Percentiles rank a stretch among this genome's conserved stretches.
Evolutionary conservation across 2,113 vertebrate genomes (phyloP).

Genomic region (Boulengeromyrus knoepffleri): DNA sequence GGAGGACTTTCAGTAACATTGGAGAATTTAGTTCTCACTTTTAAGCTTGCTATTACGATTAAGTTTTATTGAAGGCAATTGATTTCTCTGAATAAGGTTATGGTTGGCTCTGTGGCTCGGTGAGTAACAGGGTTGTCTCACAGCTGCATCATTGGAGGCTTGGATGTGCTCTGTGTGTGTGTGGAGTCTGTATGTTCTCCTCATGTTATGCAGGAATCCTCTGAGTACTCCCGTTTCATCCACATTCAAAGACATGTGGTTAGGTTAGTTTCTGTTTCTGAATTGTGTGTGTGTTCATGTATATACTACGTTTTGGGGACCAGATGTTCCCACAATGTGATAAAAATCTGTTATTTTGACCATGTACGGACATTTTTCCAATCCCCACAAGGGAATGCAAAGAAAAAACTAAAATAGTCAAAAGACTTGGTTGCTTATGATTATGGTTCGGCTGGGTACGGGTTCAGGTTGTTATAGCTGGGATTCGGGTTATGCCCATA

Average conservation of each 20-base stretch:
- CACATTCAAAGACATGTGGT: not conserved
- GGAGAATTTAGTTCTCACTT: not conserved
- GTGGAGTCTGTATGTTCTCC: not conserved
- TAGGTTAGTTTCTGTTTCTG: not conserved
- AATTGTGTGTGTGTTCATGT: not conserved
- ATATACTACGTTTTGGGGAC: not conserved
- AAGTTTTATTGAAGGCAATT: constrained; percentile 4
- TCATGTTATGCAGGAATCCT: not conserved
- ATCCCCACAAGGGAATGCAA: not conserved
- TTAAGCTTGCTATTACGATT: constrained; percentile 8
- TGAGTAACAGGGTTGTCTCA: not conserved
- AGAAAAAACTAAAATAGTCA: not conserved
- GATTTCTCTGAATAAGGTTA: not conserved
- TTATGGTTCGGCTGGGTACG: not conserved
- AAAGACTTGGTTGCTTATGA: not conserved
- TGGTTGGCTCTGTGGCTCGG: not conserved
- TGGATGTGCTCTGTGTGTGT: not conserved
- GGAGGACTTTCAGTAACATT: constrained; percentile 17
- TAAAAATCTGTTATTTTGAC: not conserved
- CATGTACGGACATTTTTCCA: not conserved
- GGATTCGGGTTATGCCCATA: not conserved
- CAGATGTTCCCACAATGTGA: not conserved
- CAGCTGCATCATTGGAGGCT: not conserved
- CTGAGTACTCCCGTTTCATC: not conserved
- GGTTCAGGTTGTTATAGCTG: not conserved